Evolutionary conservation across 2,888 invertebrate species (phyloP).

Genomic region (Metopia argyrocephala): DNA sequence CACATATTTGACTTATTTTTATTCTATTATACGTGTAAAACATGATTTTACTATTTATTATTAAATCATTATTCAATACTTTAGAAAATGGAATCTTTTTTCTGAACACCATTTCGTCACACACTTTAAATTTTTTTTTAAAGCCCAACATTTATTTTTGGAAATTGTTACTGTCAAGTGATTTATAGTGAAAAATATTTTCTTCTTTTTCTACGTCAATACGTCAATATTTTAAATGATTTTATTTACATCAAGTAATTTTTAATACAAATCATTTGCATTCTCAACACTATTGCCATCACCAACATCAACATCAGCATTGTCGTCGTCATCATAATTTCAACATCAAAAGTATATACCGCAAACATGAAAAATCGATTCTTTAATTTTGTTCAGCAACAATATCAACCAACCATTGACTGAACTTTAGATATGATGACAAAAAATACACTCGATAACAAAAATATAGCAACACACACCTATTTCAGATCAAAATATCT

Average conservation of each 20-base stretch:
- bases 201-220: too few species aligned
- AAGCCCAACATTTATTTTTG: too few species aligned
- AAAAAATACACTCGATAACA: background rate
- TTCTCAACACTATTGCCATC: background rate
- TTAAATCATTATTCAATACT: too few species aligned
- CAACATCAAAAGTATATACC: conserved; percentile 26
- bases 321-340: conserved; percentile 22
- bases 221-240: background rate
- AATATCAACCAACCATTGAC: background rate
- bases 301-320: background rate
- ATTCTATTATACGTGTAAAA: too few species aligned
- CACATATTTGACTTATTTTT: too few species aligned
- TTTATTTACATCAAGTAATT: conserved; percentile 37
- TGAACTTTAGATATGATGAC: background rate
- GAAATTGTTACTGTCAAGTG: too few species aligned
- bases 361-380: conserved; percentile 44
- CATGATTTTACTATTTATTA: too few species aligned
- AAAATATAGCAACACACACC: background rate
- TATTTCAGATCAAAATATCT: background rate
- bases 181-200: too few species aligned
- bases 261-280: background rate
- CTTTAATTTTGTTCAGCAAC: conserved; percentile 6
- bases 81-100: too few species aligned
- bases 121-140: too few species aligned
- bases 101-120: too few species aligned